Base-by-base conservation (phyloP, 2,113 vertebrate genomes). In the Sturnira hondurensis region DNA sequence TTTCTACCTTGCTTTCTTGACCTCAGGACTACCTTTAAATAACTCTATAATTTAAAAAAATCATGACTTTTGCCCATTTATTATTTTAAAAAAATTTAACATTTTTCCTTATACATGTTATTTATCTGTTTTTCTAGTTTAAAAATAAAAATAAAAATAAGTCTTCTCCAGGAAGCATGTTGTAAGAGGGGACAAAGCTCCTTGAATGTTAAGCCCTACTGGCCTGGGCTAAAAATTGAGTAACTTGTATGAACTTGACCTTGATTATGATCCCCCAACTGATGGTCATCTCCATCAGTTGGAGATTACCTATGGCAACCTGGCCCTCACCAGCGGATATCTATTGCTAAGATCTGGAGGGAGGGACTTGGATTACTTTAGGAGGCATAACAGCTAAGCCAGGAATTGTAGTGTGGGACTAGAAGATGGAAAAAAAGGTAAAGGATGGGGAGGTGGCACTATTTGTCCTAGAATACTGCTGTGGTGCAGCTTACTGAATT, bases 331-430 rank as follows among this genome's bases (percentile, higher is more conserved):
- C 43, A 83, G 70, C 52, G 84, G 95, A 65, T 84, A 93, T 88
- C 70, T 26, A 13, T 68, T 94, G 43, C 67, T 93, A 94, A 93
- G 14, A 93, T 68, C 45, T 77, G 52, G 82, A 91, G 19, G 54
- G 89, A 97, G n/a, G 58, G 63, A 65, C 86, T 97, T 89, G 92
- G 45, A 77, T 96, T 96, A 95, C 8, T 8, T 17, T 43, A 19
- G 74, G 68, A 97, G 74, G 96, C 20, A 56, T 6, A 96, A 50
- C n/a, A 97, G 84, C 85, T 94, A 92, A 97, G 58, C 91, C 70
- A 65, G 45, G 85, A 52, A 86, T 50, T 86, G 17, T 17, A 83
- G 54, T 16, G 28, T 41, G 70, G 68, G 20, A 78, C 47, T 24
- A 63, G 63, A 45, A 41, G n/a, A n/a, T 38, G 58, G 41, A 86